Base-by-base conservation (phyloP, 2,113 vertebrate genomes). In the Lepisosteus oculatus region DNA sequence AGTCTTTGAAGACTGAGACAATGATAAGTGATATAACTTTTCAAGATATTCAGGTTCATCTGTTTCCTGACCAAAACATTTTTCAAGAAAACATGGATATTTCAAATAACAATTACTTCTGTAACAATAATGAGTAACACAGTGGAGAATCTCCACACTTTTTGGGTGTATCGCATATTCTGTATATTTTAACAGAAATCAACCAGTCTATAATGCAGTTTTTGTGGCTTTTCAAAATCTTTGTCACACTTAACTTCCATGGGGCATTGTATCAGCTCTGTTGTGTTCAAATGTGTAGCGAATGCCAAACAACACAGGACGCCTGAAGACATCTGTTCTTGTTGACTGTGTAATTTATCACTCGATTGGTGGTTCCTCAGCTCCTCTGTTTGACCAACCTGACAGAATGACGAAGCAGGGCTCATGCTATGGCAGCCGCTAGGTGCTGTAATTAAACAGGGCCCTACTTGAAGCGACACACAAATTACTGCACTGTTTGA, bases 191-290 rank as follows among this genome's bases (percentile, higher is more conserved):
- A 11, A 11, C 8, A 55, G 13, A 55, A 13, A 55, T 11, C 8
- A 55, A 8, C 13, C 55, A 55, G 8, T 55, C 8, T 11, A 2
- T 11, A 59, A 59, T 59, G 4, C 5, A 13, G 29, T 29, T 17
- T 42, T 65, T 65, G 62, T 65, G 29, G 17, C 62, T 42, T 65
- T 29, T 65, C 8, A 65, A 15, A 65, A 42, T n/a, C 62, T 65
- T 65, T 7, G 42, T 6, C 17, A 29, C 29, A 41, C 62, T 43
- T 65, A 65, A 65, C 42, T 65, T 9, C 62, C 3, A 65, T 5
- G 8, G 62, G 62, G 62, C 62, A 65, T 11, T 8, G 62, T 65
- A 8, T 42, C 62, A 65, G 13, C 8, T 65, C 62, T 65, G 17
- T 5, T 42, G 42, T 11, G 12, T 65, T 65, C 17, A 29, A 29